Evolutionary conservation across 2,888 invertebrate genomes (phyloP).

Genomic region (Drymonia ruficornis): DNA sequence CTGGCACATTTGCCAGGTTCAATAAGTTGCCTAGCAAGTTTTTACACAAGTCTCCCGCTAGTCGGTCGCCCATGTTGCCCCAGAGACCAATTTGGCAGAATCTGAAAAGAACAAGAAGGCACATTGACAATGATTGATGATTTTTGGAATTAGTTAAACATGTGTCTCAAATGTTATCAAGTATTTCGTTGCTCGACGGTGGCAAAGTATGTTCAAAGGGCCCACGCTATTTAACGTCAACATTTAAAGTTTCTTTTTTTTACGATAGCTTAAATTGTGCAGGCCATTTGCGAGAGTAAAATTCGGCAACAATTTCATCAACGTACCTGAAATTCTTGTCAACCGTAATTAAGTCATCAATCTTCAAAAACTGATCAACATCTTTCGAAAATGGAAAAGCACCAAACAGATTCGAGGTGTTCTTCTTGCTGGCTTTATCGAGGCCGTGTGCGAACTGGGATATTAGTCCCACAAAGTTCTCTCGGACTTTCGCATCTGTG

Average conservation of each 20-base stretch:
- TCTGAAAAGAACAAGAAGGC: constrained; percentile 51
- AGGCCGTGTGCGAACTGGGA: constrained; percentile 86
- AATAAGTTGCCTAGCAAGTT: constrained; percentile 62
- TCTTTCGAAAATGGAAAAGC: constrained; percentile 54
- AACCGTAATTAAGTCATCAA: constrained; percentile 55
- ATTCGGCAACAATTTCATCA: too few relatives aligned
- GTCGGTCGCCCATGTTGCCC: constrained; percentile 85
- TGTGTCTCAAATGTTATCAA: too few relatives aligned
- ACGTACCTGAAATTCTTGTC: constrained; percentile 71
- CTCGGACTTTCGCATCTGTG: constrained; percentile 87
- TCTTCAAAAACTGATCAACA: constrained; percentile 66
- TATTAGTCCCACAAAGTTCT: constrained; percentile 87
- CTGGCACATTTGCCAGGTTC: constrained; percentile 42
- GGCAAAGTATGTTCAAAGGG: too few relatives aligned
- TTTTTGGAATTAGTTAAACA: too few relatives aligned
- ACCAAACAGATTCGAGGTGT: constrained; percentile 38
- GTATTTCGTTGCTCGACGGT: too few relatives aligned
- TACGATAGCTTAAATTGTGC: too few relatives aligned
- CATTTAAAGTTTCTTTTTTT: too few relatives aligned
- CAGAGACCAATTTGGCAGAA: constrained; percentile 89
- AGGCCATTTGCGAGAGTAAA: too few relatives aligned
- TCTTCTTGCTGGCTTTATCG: constrained; percentile 37
- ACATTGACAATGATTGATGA: too few relatives aligned
- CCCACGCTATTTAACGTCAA: too few relatives aligned
- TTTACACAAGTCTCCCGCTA: constrained; percentile 83